These are phyloP conservation scores for Polietes domitor DNA, from an alignment of 2,888 invertebrate species.

Conservation along the genomic window DNA sequence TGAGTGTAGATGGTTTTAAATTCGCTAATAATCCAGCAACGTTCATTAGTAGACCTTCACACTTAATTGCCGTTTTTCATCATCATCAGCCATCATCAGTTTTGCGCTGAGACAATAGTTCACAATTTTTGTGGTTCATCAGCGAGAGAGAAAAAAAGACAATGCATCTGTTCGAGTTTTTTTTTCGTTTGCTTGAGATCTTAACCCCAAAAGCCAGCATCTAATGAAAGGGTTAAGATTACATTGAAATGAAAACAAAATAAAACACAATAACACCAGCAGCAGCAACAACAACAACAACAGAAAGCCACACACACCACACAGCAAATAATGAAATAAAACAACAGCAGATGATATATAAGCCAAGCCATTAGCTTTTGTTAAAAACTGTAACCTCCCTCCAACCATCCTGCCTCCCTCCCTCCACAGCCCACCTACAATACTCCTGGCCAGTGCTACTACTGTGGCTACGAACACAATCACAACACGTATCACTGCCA, in stretches of 20 bases:
- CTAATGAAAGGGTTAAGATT: conserved; percentile 44
- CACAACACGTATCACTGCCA: background rate
- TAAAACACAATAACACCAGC: background rate
- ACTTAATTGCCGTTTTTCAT: background rate
- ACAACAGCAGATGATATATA: conserved; percentile 29
- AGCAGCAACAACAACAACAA: background rate
- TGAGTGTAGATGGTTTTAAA: too few relatives aligned
- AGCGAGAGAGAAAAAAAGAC: conserved; percentile 4
- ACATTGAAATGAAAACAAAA: conserved; percentile 27
- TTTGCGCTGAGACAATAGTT: background rate
- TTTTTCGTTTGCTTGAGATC: background rate
- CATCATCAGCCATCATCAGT: too few relatives aligned
- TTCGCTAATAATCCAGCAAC: background rate
- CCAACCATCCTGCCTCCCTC: conserved; percentile 23
- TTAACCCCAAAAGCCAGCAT: conserved; percentile 25
- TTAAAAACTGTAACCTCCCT: conserved; percentile 56
- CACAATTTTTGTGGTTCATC: background rate
- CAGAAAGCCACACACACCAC: background rate
- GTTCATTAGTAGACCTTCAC: background rate
- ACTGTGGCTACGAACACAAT: background rate
- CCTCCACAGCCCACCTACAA: background rate
- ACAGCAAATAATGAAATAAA: conserved; percentile 14
- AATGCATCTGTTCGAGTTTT: conserved; percentile 12
- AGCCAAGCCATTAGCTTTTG: conserved; percentile 54
- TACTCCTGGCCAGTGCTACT: background rate